Conservation (phyloP, 2,113 vertebrate species). For the Aplodontia rufa region DNA sequence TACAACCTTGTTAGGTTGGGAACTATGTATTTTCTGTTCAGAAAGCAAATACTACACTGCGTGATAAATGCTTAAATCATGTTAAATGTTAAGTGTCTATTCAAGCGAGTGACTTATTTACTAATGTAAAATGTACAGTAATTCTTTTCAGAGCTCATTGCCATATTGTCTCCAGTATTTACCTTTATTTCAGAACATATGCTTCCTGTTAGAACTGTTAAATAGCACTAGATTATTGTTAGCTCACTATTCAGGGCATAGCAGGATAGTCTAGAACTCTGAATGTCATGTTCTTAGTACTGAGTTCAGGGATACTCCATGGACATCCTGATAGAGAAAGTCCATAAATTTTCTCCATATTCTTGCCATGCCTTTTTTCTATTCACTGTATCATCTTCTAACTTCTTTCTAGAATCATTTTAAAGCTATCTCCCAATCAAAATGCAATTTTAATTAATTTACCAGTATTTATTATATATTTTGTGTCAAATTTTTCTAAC, state of each 20-base stretch:
- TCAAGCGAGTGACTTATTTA: background rate
- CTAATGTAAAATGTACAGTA: background rate
- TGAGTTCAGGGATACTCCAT: background rate
- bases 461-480: background rate
- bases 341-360: background rate
- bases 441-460: background rate
- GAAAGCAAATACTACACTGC: background rate
- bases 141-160: background rate
- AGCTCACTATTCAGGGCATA: background rate
- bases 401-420: background rate
- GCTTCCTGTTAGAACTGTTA: background rate
- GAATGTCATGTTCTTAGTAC: background rate
- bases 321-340: background rate
- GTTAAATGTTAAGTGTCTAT: background rate
- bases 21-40: background rate
- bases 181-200: background rate
- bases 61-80: background rate
- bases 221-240: background rate
- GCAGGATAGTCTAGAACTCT: background rate
- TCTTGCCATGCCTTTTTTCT: background rate
- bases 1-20: background rate
- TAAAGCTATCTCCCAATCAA: background rate
- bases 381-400: background rate
- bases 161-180: background rate
- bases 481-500: background rate